Percentiles rank a stretch among this genome's conserved stretches.
These are phyloP conservation scores for Andrena camellia DNA, from an alignment of 2,888 invertebrate genomes.

Conservation along the genomic window DNA sequence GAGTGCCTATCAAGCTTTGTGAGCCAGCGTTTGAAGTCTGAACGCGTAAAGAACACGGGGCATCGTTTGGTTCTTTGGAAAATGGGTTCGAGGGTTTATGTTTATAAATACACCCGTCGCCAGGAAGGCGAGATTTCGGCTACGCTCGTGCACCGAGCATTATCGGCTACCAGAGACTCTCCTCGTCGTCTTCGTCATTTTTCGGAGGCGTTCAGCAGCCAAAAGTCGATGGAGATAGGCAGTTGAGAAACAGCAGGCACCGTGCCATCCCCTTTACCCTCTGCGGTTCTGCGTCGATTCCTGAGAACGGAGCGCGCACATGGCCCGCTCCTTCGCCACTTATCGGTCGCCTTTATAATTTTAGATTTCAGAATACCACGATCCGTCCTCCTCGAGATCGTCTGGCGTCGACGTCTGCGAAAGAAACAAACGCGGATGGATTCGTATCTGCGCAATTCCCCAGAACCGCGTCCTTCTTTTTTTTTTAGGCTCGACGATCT, in stretches of 20 bases:
- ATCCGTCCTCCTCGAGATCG: conserved; percentile 65
- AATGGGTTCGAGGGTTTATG: background rate
- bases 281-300: conserved; percentile 70
- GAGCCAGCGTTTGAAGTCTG: too few species aligned
- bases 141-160: conserved; percentile 23
- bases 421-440: background rate
- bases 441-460: background rate
- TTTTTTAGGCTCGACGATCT: background rate
- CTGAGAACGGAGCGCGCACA: conserved; percentile 75
- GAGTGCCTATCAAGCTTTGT: too few species aligned
- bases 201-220: conserved; percentile 65
- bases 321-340: conserved; percentile 77
- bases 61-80: background rate
- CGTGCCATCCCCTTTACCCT: conserved; percentile 72
- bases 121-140: conserved; percentile 44
- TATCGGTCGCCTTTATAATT: conserved; percentile 77
- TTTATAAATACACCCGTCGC: conserved; percentile 41
- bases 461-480: background rate
- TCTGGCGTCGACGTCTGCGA: conserved; percentile 54
- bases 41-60: too few species aligned
- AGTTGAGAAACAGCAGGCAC: conserved; percentile 82
- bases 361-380: conserved; percentile 79
- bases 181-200: conserved; percentile 67
- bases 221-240: conserved; percentile 78
- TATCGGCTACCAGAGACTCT: conserved; percentile 66